Conservation (phyloP, 2,113 vertebrate species). For the Capreolus pygargus region DNA sequence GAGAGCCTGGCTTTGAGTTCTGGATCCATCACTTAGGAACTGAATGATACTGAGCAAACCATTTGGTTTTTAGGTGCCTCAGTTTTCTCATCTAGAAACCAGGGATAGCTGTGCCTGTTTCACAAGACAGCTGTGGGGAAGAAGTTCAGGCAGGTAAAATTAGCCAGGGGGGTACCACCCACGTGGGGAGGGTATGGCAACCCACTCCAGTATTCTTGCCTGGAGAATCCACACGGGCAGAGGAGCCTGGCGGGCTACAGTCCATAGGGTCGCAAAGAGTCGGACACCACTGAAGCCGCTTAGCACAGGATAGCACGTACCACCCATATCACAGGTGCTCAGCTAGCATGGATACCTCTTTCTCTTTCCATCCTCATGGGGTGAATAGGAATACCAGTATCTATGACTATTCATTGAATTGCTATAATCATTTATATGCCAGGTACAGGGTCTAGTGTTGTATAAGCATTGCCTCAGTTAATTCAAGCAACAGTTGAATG, state of each 20-base stretch:
- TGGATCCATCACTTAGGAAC: neutral
- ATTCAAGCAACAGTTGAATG: neutral
- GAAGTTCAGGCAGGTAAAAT: neutral
- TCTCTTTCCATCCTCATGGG: neutral
- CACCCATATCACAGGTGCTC: neutral
- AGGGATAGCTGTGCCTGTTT: neutral
- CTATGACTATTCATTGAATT: neutral
- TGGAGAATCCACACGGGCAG: neutral
- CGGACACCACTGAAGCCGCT: rapidly evolving
- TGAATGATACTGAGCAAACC: neutral
- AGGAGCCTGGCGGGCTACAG: neutral
- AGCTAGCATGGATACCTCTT: rapidly evolving
- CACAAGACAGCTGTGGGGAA: neutral
- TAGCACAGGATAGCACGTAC: neutral
- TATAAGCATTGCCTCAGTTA: neutral
- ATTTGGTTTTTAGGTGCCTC: neutral
- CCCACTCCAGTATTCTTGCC: neutral
- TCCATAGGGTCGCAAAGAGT: neutral
- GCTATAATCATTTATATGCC: neutral
- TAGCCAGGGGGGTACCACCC: neutral
- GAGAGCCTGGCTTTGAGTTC: neutral
- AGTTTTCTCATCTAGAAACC: neutral
- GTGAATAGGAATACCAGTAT: neutral
- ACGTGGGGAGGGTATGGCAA: neutral
- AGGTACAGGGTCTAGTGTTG: neutral